Evolutionary conservation across 2,888 invertebrate species (phyloP).

Genomic region (Microchrysa polita): DNA sequence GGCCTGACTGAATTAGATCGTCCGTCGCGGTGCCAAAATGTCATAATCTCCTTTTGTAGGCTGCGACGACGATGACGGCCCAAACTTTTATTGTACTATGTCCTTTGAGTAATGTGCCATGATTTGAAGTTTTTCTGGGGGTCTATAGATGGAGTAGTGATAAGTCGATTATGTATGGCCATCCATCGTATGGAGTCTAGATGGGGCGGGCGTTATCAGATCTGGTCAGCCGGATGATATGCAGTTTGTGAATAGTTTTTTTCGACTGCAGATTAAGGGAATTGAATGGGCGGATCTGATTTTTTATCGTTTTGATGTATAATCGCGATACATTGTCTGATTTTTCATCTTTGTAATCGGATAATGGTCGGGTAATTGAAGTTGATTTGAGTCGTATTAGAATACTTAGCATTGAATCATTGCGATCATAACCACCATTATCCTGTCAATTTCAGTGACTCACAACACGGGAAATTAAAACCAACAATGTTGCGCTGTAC

Average conservation of each 20-base stretch:
- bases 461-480: no score
- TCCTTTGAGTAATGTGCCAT: background rate
- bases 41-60: constrained; percentile 12
- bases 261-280: no score
- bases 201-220: constrained; percentile 33
- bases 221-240: background rate
- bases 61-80: no score
- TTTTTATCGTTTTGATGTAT: constrained; percentile 6
- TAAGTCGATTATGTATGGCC: constrained; percentile 32
- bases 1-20: background rate
- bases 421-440: no score
- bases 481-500: background rate
- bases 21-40: constrained; percentile 26
- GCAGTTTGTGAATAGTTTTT: background rate
- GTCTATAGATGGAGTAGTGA: constrained; percentile 31
- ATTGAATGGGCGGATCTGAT: background rate
- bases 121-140: background rate
- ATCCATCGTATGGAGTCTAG: background rate
- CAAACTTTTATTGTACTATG: background rate
- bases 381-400: no score
- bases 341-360: background rate
- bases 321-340: background rate
- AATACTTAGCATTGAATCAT: no score
- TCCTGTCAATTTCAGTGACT: no score
- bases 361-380: constrained; percentile 10